Percentiles rank a stretch among this genome's conserved stretches.
Conservation (phyloP, 2,113 vertebrate species). For the Brachypteracias leptosomus region DNA sequence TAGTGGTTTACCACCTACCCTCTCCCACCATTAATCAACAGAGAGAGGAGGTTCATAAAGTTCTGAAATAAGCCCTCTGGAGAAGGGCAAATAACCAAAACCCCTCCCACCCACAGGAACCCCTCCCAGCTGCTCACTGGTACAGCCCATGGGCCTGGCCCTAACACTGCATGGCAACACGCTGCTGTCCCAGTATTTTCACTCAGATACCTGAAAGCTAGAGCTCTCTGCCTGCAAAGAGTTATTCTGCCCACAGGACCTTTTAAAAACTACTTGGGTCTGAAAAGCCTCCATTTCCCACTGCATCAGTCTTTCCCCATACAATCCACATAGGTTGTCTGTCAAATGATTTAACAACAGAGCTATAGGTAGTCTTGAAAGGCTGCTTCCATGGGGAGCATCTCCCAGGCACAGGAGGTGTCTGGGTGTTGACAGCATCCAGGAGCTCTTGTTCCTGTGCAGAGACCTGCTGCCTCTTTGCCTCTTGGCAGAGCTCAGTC, state of each 20-base stretch:
- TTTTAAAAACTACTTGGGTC: not conserved
- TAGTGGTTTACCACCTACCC: not conserved
- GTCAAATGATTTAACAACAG: not conserved
- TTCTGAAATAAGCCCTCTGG: not conserved
- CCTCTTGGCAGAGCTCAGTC: not conserved
- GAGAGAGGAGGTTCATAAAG: not conserved
- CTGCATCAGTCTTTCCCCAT: not conserved
- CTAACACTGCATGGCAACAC: fast-evolving
- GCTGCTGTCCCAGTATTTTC: not conserved
- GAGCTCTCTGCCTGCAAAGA: not conserved
- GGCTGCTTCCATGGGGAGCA: not conserved
- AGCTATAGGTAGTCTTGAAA: fast-evolving
- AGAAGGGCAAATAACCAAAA: not conserved
- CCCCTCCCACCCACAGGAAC: not conserved
- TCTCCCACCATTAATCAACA: not conserved
- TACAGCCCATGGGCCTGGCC: fast-evolving
- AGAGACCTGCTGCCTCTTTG: not conserved
- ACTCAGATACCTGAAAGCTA: not conserved
- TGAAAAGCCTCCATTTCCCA: not conserved
- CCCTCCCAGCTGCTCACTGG: fast-evolving
- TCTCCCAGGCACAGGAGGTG: not conserved
- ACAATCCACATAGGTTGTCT: fast-evolving
- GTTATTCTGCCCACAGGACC: not conserved
- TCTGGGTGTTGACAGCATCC: not conserved
- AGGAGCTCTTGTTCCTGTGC: not conserved